Evolutionary conservation across 2,888 invertebrate species (phyloP).

Genomic region (Apamea crenata): DNA sequence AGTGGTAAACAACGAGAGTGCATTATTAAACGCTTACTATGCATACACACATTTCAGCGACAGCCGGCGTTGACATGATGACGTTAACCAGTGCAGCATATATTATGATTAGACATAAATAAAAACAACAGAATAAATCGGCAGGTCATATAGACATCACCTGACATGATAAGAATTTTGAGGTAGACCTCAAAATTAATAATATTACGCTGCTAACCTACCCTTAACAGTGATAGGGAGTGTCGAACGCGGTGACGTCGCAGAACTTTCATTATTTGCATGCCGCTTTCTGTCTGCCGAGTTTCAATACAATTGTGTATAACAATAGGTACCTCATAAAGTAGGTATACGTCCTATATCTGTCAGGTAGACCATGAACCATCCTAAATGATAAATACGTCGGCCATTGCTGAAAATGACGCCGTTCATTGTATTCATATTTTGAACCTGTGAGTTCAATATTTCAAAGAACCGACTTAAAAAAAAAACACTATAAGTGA

Average conservation of each 20-base stretch:
- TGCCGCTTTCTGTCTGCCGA: conserved; percentile 75
- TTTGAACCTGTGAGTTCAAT: no score
- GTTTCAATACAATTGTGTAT: conserved; percentile 64
- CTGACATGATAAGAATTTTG: not conserved
- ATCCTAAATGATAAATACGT: not conserved
- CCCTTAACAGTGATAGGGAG: conserved; percentile 72
- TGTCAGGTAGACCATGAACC: not conserved
- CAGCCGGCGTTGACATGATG: no score
- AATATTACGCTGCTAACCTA: not conserved
- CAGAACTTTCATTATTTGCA: conserved; percentile 79
- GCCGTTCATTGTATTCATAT: no score
- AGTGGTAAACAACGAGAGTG: no score
- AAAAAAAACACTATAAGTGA: no score
- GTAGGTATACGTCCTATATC: not conserved
- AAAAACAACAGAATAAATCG: no score
- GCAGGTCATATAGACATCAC: no score
- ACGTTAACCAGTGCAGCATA: no score
- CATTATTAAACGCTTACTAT: no score
- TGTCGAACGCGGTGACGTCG: conserved; percentile 76
- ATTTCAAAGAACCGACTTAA: no score
- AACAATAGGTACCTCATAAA: conserved; percentile 21
- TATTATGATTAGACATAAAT: no score
- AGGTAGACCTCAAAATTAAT: not conserved
- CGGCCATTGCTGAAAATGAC: not conserved
- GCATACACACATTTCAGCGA: no score